phyloP scores from a whole-genome alignment of 2,888 invertebrate species.

The Metacarcinus magister region DNA sequence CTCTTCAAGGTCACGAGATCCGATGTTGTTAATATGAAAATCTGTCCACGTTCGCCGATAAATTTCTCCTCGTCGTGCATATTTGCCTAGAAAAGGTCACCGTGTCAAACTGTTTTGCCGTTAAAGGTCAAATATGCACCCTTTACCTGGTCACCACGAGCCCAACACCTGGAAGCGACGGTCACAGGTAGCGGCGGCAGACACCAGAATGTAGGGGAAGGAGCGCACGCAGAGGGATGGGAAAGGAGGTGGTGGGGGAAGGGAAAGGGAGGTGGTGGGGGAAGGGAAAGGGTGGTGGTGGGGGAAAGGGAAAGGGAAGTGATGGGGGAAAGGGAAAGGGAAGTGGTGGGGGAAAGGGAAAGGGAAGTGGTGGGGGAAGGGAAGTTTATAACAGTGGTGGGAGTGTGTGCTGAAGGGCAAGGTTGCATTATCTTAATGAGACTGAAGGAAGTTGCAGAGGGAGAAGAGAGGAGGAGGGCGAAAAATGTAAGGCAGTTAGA shows the following conservation, averaged over 20 bases:
- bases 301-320: neutral
- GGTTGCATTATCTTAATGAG: slow-evolving; percentile 17
- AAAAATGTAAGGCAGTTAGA: neutral
- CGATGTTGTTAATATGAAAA: neutral
- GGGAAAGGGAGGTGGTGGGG: no score
- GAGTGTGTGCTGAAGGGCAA: neutral
- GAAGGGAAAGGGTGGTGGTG: no score
- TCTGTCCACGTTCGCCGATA: neutral
- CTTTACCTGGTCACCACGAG: neutral
- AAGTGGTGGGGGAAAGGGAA: neutral
- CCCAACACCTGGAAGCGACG: neutral
- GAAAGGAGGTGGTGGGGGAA: neutral
- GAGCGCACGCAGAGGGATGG: neutral
- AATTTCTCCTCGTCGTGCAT: neutral
- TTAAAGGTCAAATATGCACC: slow-evolving; percentile 26
- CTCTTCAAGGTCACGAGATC: neutral
- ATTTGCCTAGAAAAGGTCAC: slow-evolving; percentile 1
- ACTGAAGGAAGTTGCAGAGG: slow-evolving; percentile 7
- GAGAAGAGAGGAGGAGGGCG: neutral
- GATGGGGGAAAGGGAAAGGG: neutral
- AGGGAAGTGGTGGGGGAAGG: neutral
- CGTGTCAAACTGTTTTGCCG: neutral
- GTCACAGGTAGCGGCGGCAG: neutral
- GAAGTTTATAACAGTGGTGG: neutral
- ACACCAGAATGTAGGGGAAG: neutral